Conservation (phyloP, 2,888 invertebrate species). For the Oscheius sp. region DNA sequence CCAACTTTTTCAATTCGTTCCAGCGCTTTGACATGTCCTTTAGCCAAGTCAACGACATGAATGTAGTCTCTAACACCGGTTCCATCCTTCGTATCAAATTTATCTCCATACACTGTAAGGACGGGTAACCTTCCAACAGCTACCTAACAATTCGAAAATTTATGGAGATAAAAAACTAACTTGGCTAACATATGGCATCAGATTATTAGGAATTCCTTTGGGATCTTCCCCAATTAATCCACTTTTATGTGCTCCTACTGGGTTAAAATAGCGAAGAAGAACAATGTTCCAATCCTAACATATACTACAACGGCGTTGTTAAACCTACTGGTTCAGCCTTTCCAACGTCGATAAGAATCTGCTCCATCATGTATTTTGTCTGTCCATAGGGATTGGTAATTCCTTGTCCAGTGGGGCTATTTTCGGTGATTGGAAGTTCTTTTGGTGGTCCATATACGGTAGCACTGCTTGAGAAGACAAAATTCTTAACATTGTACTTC, state of each 20-base stretch:
- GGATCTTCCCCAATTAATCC: conserved; percentile 95
- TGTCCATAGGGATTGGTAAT: conserved; percentile 95
- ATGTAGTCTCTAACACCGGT: conserved; percentile 93
- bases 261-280: conserved; percentile 91
- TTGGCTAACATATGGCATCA: conserved; percentile 92
- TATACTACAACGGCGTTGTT: background rate
- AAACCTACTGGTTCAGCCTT: conserved; percentile 81
- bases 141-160: conserved; percentile 74
- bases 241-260: conserved; percentile 91
- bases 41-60: conserved; percentile 91
- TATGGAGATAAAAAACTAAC: conserved; percentile 1
- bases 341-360: conserved; percentile 88
- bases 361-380: conserved; percentile 93
- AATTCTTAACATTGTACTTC: conserved; percentile 81
- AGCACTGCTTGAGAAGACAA: conserved; percentile 88
- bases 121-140: conserved; percentile 85
- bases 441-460: conserved; percentile 93
- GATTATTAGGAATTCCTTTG: conserved; percentile 88
- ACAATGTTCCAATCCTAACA: conserved; percentile 89
- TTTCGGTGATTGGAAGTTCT: conserved; percentile 87
- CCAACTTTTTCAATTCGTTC: conserved; percentile 80
- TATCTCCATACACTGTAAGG: conserved; percentile 87
- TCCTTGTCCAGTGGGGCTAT: conserved; percentile 74
- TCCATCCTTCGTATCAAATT: conserved; percentile 77
- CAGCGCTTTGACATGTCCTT: conserved; percentile 86